Percentiles rank a stretch among this genome's conserved stretches.
phyloP scores from a whole-genome alignment of 2,113 vertebrate species.

The Lepidothrix coronata region DNA sequence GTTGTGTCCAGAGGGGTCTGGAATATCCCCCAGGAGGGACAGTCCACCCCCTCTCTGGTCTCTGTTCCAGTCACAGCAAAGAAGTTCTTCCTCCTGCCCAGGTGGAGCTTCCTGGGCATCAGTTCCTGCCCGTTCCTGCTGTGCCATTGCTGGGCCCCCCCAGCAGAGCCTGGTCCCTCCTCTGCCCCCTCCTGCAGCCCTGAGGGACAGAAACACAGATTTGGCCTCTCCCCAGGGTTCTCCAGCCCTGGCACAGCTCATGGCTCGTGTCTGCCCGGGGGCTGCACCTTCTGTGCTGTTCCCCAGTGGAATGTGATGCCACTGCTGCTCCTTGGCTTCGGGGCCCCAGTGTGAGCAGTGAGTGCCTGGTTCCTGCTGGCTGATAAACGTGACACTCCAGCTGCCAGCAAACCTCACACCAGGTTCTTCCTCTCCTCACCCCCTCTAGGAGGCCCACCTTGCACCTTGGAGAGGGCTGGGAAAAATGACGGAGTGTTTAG shows the following conservation, averaged over 20 bases:
- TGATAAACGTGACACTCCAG: background rate
- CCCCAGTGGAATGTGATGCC: background rate
- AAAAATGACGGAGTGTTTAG: background rate
- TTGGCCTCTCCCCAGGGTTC: background rate
- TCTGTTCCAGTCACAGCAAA: background rate
- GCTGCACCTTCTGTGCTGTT: background rate
- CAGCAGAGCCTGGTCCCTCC: background rate
- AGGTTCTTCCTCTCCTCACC: background rate
- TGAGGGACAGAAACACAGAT: background rate
- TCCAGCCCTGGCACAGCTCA: accelerated
- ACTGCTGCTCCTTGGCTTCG: background rate
- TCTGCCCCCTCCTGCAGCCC: background rate
- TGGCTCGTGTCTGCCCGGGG: background rate
- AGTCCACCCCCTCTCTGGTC: background rate
- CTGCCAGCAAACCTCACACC: background rate
- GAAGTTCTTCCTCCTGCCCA: background rate
- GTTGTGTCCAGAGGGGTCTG: background rate
- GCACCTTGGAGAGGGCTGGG: background rate
- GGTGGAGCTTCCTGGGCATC: background rate
- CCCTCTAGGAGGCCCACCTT: background rate
- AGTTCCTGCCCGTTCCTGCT: background rate
- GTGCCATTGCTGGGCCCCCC: background rate
- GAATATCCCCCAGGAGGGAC: background rate
- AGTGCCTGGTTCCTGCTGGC: background rate
- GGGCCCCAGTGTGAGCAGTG: too few relatives aligned